Conservation (phyloP, 2,113 vertebrate species). For the Poeciliopsis turrubarensis region DNA sequence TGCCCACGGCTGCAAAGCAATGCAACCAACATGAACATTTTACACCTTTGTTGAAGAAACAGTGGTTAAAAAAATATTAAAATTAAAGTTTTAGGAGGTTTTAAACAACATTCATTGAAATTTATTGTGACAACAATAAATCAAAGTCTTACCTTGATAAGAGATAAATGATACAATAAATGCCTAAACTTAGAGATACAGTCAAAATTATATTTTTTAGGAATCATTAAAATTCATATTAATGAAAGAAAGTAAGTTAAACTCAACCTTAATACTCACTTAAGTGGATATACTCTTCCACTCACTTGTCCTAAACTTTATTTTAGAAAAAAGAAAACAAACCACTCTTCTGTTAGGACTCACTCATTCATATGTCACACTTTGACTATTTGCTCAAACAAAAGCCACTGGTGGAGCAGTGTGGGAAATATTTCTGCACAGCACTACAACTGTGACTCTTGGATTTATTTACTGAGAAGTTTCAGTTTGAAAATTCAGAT, state of each 20-base stretch:
- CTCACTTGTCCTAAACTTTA: constrained; percentile 44
- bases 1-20: no score
- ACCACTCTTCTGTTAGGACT: constrained; percentile 46
- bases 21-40: no score
- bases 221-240: background rate
- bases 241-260: constrained; percentile 31
- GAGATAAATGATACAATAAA: no score
- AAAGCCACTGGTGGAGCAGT: constrained; percentile 54
- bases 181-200: background rate
- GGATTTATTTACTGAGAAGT: constrained; percentile 62
- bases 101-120: no score
- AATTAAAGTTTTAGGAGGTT: no score
- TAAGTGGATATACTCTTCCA: background rate
- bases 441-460: constrained; percentile 39
- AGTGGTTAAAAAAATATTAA: no score
- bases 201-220: background rate
- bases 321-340: constrained; percentile 17
- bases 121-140: no score
- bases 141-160: no score
- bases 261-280: background rate
- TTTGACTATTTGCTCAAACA: constrained; percentile 62
- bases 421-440: constrained; percentile 54
- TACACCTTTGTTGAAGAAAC: no score
- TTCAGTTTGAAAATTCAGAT: constrained; percentile 66
- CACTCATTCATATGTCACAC: constrained; percentile 23